A percentile compares a stretch with the other conserved stretches of the same genome.
Conservation (phyloP, 2,888 invertebrate species). For the Drepana falcataria region DNA sequence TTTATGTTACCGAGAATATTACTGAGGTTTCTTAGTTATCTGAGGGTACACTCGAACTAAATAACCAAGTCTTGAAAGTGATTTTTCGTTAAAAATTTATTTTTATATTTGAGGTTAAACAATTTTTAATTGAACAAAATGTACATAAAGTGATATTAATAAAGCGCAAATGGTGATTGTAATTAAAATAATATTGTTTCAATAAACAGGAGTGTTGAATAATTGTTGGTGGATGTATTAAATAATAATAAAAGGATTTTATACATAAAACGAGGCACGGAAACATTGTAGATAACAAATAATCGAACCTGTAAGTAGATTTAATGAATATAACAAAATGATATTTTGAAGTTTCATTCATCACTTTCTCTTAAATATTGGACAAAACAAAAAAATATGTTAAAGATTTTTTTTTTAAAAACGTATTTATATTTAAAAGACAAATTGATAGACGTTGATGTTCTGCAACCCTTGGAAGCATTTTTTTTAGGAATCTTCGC, state of each 20-base stretch:
- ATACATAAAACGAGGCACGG: slow-evolving; percentile 23
- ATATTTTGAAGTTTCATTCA: not conserved
- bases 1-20: slow-evolving; percentile 42
- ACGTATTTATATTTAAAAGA: too few relatives aligned
- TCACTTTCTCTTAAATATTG: not conserved
- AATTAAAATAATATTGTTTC: slow-evolving; percentile 1
- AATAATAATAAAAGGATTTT: slow-evolving; percentile 15
- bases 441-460: too few relatives aligned
- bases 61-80: not conserved
- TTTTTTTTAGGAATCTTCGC: too few relatives aligned
- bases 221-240: not conserved
- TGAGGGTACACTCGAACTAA: not conserved
- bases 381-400: too few relatives aligned
- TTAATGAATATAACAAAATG: not conserved
- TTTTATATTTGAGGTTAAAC: slow-evolving; percentile 6
- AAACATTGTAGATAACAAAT: slow-evolving; percentile 30
- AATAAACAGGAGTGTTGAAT: not conserved
- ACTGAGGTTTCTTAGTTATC: not conserved
- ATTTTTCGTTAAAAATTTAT: slow-evolving; percentile 10
- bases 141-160: slow-evolving; percentile 33
- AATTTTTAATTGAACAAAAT: slow-evolving; percentile 14
- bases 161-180: slow-evolving; percentile 29
- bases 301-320: slow-evolving; percentile 9
- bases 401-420: too few relatives aligned
- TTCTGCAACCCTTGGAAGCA: too few relatives aligned